Conservation (phyloP, 1,140 invertebrate genomes). For the Hylaeus volcanicus region DNA sequence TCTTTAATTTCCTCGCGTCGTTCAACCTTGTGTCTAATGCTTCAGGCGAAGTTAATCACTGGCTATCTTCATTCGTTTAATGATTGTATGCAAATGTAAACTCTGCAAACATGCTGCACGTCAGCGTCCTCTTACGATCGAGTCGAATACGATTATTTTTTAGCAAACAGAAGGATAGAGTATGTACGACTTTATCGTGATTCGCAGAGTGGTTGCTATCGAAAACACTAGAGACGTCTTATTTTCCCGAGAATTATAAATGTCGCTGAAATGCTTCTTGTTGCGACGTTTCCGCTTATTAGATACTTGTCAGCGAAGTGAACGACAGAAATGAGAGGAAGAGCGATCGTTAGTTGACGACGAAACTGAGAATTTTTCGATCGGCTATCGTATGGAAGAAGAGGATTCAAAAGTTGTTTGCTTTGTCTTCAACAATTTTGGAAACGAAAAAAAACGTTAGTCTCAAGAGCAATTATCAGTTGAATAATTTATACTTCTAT, state of each 20-base stretch:
- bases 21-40: neutral
- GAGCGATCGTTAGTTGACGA: slow-evolving; percentile 35
- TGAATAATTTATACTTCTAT: no score
- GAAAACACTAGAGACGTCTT: neutral
- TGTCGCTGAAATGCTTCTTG: slow-evolving; percentile 20
- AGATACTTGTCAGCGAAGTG: slow-evolving; percentile 14
- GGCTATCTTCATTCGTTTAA: neutral
- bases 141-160: neutral
- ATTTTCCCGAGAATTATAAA: neutral
- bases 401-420: neutral
- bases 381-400: neutral
- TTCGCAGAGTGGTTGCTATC: neutral
- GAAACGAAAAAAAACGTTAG: no score
- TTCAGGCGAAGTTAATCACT: neutral
- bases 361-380: slow-evolving; percentile 11
- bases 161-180: neutral
- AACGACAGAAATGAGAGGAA: slow-evolving; percentile 28
- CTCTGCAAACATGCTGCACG: no score
- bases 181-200: neutral
- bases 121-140: no score
- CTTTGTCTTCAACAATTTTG: no score
- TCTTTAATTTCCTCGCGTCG: neutral
- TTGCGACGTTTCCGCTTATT: slow-evolving; percentile 54
- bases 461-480: no score
- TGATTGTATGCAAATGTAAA: neutral